A percentile compares a stretch with the other conserved stretches of the same genome.
phyloP scores from a whole-genome alignment of 2,888 invertebrate genomes.

The Monoplex corrugatus region DNA sequence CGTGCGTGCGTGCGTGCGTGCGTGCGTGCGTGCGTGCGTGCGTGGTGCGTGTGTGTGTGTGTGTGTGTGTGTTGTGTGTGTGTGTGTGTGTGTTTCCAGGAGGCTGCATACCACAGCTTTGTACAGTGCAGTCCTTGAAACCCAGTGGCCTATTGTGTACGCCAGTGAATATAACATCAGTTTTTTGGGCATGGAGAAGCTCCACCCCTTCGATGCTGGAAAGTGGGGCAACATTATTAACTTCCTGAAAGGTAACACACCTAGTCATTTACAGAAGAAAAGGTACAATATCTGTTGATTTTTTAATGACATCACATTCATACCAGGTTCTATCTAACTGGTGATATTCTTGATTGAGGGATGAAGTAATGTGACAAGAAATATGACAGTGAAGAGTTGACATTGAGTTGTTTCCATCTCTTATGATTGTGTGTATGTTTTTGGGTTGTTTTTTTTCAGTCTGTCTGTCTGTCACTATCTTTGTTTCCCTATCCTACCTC shows the following conservation, averaged over 20 bases:
- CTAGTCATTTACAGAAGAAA: not conserved
- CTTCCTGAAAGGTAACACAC: constrained; percentile 81
- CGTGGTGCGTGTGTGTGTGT: not conserved
- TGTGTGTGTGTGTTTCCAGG: constrained; percentile 26
- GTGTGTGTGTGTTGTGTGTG: not conserved
- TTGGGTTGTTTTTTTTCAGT: too few relatives aligned
- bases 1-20: too few relatives aligned
- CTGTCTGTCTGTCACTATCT: too few relatives aligned
- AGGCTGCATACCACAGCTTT: not conserved
- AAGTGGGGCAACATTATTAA: constrained; percentile 90
- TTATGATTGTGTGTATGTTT: too few relatives aligned
- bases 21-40: too few relatives aligned
- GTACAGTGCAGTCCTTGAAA: constrained; percentile 35
- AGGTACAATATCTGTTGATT: not conserved
- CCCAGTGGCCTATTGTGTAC: constrained; percentile 91
- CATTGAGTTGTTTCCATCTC: too few relatives aligned
- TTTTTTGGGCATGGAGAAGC: constrained; percentile 90
- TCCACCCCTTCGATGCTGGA: constrained; percentile 93
- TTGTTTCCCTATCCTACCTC: too few relatives aligned
- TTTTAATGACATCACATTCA: not conserved
- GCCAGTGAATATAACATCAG: constrained; percentile 89
- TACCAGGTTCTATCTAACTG: too few relatives aligned
- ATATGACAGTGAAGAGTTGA: too few relatives aligned
- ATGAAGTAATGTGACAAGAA: too few relatives aligned
- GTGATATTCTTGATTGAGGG: too few relatives aligned